phyloP scores from a whole-genome alignment of 2,113 vertebrate species.

The Gavia stellata region DNA sequence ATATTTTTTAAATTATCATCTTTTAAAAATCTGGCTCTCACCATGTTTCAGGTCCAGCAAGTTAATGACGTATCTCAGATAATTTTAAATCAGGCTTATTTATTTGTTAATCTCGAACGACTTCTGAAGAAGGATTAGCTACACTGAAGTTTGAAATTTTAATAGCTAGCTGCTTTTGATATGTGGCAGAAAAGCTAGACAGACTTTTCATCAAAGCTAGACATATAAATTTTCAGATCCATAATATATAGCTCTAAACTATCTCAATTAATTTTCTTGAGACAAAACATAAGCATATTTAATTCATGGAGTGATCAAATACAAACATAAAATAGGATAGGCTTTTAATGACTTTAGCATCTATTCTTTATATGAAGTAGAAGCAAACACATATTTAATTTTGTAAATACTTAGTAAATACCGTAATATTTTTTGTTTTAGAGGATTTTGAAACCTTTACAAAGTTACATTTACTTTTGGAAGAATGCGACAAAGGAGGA shows the following conservation, averaged over 20 bases:
- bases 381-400: neutral
- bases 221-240: neutral
- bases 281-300: neutral
- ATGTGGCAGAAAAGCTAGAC: constrained; percentile 5
- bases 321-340: neutral
- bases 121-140: constrained; percentile 34
- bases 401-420: neutral
- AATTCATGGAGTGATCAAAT: neutral
- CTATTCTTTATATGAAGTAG: neutral
- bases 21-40: neutral
- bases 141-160: neutral
- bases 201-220: neutral
- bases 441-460: neutral
- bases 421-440: neutral
- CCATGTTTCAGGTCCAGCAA: neutral
- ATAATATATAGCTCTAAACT: neutral
- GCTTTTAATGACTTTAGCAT: neutral
- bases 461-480: neutral
- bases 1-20: neutral
- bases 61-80: neutral
- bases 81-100: neutral
- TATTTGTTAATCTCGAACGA: neutral
- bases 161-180: neutral
- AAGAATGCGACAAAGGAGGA: neutral
- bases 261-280: neutral